Evolutionary conservation across 35 echinoderm and acorn worm genomes (phyloP).

Genomic region (Strongylocentrotus purpuratus): DNA sequence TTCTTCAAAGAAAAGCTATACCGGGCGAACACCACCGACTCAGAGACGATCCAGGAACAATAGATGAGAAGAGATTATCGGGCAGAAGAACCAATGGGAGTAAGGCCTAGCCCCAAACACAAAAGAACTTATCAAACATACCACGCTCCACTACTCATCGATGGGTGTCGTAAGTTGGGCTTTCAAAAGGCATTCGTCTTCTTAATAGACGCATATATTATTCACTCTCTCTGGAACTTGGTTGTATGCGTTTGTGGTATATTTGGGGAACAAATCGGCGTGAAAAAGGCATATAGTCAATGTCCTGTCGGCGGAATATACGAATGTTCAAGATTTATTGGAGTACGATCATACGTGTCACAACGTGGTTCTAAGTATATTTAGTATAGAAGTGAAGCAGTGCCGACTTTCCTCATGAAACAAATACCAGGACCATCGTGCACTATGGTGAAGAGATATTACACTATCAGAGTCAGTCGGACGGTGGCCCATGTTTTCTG

Average conservation of each 20-base stretch:
- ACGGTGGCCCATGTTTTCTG: conserved; percentile 7
- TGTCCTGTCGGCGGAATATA: background rate
- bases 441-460: conserved; percentile 42
- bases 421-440: background rate
- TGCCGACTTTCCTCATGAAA: background rate
- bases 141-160: background rate
- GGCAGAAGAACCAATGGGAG: background rate
- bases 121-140: background rate
- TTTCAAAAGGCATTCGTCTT: background rate
- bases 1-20: background rate
- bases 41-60: background rate
- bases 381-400: background rate
- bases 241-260: background rate
- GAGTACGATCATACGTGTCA: background rate
- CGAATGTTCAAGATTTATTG: background rate
- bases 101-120: background rate
- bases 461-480: conserved; percentile 39
- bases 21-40: background rate
- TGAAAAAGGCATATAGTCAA: background rate
- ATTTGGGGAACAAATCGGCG: background rate
- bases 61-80: background rate
- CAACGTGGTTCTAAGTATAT: background rate
- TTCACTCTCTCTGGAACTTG: background rate
- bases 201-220: background rate
- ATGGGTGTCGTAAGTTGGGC: background rate